Percentiles rank a stretch among this genome's conserved stretches.
phyloP scores from a whole-genome alignment of 2,797 vertebrate species.

The Falco columbarius region DNA sequence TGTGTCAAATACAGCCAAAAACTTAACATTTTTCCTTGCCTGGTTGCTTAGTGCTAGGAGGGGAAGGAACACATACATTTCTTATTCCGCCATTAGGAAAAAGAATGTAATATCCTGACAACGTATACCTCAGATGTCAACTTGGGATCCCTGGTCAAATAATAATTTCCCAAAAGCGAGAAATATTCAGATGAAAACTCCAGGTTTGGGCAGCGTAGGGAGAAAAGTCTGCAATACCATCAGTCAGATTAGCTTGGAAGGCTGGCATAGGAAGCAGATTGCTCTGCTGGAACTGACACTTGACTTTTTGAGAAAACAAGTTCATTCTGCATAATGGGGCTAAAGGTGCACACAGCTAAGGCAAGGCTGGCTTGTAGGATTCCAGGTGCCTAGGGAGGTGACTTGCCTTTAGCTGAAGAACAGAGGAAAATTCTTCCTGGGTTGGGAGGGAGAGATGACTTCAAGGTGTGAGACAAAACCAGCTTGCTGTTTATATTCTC shows the following conservation, averaged over 20 bases:
- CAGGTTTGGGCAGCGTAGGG: background rate
- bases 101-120: background rate
- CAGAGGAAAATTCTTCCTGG: background rate
- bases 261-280: background rate
- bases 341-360: background rate
- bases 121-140: background rate
- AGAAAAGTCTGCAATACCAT: background rate
- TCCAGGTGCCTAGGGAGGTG: fast-evolving
- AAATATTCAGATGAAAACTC: background rate
- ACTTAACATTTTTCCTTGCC: background rate
- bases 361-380: background rate
- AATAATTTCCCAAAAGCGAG: background rate
- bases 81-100: background rate
- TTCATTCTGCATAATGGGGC: background rate
- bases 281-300: background rate
- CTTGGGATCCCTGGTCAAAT: background rate
- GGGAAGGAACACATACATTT: background rate
- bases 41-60: background rate
- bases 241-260: background rate
- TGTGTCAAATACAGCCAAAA: background rate
- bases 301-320: background rate
- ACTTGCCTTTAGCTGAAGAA: background rate
- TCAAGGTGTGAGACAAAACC: background rate
- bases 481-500: background rate
- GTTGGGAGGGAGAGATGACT: background rate